Evolutionary conservation across 2,888 invertebrate genomes (phyloP).

Genomic region (Baronia brevicornis): DNA sequence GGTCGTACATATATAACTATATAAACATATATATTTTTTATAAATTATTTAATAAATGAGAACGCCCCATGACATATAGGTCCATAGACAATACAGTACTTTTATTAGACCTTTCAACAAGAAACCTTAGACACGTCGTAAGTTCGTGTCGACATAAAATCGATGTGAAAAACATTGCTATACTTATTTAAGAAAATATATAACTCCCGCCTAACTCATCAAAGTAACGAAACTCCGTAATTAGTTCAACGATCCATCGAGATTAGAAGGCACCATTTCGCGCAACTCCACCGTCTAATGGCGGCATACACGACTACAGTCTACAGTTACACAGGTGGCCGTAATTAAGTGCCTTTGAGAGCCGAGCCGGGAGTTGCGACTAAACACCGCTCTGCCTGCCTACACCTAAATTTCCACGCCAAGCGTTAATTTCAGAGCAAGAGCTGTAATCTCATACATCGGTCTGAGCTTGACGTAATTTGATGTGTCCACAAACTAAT

Average conservation of each 20-base stretch:
- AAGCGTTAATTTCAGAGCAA: conserved; percentile 19
- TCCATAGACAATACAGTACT: no score
- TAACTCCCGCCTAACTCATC: conserved; percentile 4
- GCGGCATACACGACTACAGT: conserved; percentile 43
- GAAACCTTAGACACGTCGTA: no score
- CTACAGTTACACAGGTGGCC: conserved; percentile 41
- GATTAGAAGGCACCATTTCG: conserved; percentile 24
- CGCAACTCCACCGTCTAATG: conserved; percentile 34
- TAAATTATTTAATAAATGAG: no score
- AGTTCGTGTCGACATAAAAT: no score
- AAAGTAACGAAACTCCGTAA: conserved; percentile 19
- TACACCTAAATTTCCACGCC: conserved; percentile 25
- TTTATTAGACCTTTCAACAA: no score
- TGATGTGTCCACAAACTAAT: conserved; percentile 4
- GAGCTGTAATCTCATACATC: background rate
- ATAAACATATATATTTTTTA: no score
- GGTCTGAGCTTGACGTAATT: conserved; percentile 9
- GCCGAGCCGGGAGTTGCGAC: conserved; percentile 36
- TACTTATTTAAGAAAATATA: no score
- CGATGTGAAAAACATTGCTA: no score
- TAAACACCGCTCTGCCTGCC: conserved; percentile 28
- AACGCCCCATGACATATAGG: no score
- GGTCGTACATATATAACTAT: no score
- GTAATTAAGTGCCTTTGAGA: conserved; percentile 45
- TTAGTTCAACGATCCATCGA: conserved; percentile 29